phyloP scores from a whole-genome alignment of 2,888 invertebrate species.

The Drosophila imparisetae region DNA sequence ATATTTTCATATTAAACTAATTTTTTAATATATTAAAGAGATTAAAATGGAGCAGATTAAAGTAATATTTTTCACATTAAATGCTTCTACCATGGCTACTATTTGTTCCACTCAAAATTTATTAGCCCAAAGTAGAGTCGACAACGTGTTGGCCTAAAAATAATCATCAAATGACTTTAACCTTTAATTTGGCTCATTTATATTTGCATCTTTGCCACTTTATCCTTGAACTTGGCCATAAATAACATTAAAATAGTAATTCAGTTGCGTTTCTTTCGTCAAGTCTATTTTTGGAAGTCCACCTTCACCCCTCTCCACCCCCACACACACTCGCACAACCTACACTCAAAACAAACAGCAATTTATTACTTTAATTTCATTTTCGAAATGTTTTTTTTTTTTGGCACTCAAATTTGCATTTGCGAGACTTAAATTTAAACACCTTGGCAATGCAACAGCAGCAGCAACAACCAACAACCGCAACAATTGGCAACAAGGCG shows the following conservation, averaged over 20 bases:
- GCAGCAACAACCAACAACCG: conserved; percentile 17
- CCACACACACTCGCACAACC: neutral
- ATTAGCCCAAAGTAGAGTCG: neutral
- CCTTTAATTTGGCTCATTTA: conserved; percentile 2
- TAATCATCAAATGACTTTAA: neutral
- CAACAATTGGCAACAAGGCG: conserved; percentile 30
- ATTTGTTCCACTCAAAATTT: neutral
- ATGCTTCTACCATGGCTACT: neutral
- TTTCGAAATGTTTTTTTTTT: conserved; percentile 30
- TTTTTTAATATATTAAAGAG: neutral
- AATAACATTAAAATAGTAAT: conserved; percentile 19
- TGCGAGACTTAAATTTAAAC: conserved; percentile 41
- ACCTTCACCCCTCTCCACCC: neutral
- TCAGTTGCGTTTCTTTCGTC: conserved; percentile 7
- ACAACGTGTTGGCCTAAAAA: neutral
- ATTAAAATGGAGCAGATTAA: neutral
- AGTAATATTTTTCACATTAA: neutral
- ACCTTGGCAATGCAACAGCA: conserved; percentile 29
- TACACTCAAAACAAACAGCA: conserved; percentile 29
- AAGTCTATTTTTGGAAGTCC: conserved; percentile 4
- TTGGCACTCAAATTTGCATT: conserved; percentile 60
- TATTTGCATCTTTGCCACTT: conserved; percentile 4
- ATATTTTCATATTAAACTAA: neutral
- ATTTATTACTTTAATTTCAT: conserved; percentile 67
- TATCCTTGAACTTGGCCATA: conserved; percentile 56